Evolutionary conservation across 2,113 vertebrate species (phyloP).

Genomic region (Struthio camelus): DNA sequence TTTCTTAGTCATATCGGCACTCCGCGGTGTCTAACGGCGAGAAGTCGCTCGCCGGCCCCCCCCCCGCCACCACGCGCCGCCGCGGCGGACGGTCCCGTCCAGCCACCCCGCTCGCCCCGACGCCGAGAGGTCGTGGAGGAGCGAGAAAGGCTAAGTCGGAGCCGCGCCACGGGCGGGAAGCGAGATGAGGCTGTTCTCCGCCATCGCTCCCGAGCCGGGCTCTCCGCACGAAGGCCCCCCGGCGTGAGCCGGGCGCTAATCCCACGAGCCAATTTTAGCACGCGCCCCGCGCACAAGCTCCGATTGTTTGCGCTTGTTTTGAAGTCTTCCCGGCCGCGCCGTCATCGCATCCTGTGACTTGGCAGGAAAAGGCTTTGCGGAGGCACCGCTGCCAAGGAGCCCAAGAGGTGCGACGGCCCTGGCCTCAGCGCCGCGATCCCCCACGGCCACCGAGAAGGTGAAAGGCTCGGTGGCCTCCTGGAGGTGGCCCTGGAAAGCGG

Average conservation of each 20-base stretch:
- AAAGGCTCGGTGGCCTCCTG: accelerated
- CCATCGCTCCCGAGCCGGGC: slow-evolving; percentile 8
- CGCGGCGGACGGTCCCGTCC: accelerated
- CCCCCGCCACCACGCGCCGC: no score
- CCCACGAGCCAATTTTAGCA: slow-evolving; percentile 69
- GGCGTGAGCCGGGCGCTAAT: slow-evolving; percentile 38
- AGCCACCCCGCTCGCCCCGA: background rate
- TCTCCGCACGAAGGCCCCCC: slow-evolving; percentile 46
- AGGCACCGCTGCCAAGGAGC: background rate
- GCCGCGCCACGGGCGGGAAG: slow-evolving; percentile 32
- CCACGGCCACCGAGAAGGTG: no score
- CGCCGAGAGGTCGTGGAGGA: background rate
- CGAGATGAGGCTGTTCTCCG: slow-evolving; percentile 49
- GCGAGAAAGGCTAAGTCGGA: background rate
- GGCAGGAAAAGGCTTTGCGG: slow-evolving; percentile 49
- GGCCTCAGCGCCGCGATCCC: background rate
- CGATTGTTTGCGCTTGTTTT: slow-evolving; percentile 64
- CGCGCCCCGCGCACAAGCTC: slow-evolving; percentile 54
- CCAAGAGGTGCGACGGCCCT: slow-evolving; percentile 36
- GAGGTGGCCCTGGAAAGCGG: accelerated
- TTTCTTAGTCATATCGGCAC: background rate
- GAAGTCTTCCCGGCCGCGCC: slow-evolving; percentile 58
- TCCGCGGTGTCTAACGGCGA: background rate
- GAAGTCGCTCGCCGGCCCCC: accelerated
- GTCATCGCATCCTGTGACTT: slow-evolving; percentile 69